Evolutionary conservation across 2,888 invertebrate species (phyloP), one percentile per base, ranked within the genome.

Genomic region (Sisyra terminalis): DNA sequence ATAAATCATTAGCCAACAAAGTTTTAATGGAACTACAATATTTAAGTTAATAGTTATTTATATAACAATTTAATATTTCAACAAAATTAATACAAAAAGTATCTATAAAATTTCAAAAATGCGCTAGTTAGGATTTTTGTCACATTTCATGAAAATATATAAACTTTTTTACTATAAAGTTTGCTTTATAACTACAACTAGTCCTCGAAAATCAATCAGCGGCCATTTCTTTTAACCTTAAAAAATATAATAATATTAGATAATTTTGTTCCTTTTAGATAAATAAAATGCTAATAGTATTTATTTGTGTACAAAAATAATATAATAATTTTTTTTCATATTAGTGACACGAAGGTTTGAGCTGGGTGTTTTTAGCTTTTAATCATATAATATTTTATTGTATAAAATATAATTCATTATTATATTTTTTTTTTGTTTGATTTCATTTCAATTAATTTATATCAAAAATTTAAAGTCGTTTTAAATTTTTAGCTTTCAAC

Each of bases 301-400:
- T 30, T 10, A 30, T n/a, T 34, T 34, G 34, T 34, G 14, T 14
- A 34, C 14, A 34, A 34, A 34, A 34, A 14, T 14, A 11, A 24
- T 24, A 24, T 24, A 14, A 40, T 40, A 40, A 40, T 40, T 24
- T 40, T 29, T 30, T 34, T 36, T 29, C 37, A 16, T 29, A 29
- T 38, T 43, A 43, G 43, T 43, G 43, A 43, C 34, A 43, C 34
- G 17, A 43, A 43, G 64, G 61, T 65, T 65, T 64, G 65, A 65
- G 63, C 64, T 65, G 65, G 65, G 63, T 63, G 63, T 61, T 53
- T 47, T 53, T 54, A 53, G 15, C 15, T 40, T 29, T 18, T 31
- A 40, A 24, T 15, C 13, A 35, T 35, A 15, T 35, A n/a, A 14
- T 34, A 14, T 35, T 37, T 37, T 36, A 14, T 13, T 36, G 9